Conservation (phyloP, 2,888 invertebrate genomes). For the Pyrgus malvae region DNA sequence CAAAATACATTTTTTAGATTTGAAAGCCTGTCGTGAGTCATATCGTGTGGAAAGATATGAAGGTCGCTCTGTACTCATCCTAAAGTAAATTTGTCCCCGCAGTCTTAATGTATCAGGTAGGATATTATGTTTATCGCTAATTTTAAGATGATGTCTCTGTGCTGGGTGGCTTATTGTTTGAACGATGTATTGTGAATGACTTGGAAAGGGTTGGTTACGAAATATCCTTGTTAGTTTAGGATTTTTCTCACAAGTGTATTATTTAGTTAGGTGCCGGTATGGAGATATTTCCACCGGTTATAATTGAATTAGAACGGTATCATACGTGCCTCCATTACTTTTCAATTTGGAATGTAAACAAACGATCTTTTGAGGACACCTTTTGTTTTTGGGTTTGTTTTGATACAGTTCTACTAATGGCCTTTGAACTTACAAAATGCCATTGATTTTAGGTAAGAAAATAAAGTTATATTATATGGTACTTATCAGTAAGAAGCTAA, state of each 20-base stretch:
- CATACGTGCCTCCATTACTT: not conserved
- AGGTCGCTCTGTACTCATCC: slow-evolving; percentile 42
- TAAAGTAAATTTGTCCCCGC: slow-evolving; percentile 59
- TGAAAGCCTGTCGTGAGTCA: slow-evolving; percentile 41
- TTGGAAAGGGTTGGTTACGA: not conserved
- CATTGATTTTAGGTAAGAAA: not conserved
- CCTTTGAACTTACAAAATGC: too few relatives aligned
- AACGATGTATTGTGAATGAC: not conserved
- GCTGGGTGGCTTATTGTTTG: not conserved
- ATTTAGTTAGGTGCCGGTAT: not conserved
- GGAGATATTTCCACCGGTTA: not conserved
- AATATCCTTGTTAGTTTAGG: not conserved
- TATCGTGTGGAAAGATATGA: slow-evolving; percentile 40
- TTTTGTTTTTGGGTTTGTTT: too few relatives aligned
- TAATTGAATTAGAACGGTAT: slow-evolving; percentile 1
- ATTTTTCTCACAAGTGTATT: not conserved
- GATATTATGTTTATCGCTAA: slow-evolving; percentile 53
- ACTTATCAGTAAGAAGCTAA: not conserved
- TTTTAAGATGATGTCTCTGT: slow-evolving; percentile 10
- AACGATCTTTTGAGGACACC: too few relatives aligned
- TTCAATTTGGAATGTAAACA: not conserved
- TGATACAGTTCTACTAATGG: too few relatives aligned
- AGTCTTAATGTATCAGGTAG: slow-evolving; percentile 61
- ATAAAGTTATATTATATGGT: not conserved
- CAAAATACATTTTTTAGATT: slow-evolving; percentile 36